Conservation (phyloP, 2,888 invertebrate species). For the Rhamnusium bicolor region DNA sequence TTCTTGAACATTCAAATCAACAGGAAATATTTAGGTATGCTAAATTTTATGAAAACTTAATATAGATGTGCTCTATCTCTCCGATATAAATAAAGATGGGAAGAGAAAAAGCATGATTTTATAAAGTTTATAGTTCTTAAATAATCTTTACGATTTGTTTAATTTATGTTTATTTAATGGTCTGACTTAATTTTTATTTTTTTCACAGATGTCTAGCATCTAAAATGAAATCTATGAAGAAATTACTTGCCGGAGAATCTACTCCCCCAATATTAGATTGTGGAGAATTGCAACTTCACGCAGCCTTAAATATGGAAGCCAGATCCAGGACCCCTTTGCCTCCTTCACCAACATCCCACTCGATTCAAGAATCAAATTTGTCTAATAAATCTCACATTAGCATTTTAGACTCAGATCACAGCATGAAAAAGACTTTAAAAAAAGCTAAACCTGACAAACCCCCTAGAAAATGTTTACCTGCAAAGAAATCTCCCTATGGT, state of each 20-base stretch:
- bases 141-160: too few relatives aligned
- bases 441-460: conserved; percentile 59
- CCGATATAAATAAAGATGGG: too few relatives aligned
- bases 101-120: too few relatives aligned
- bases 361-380: conserved; percentile 33
- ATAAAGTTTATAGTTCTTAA: too few relatives aligned
- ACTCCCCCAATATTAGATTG: conserved; percentile 75
- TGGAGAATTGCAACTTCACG: conserved; percentile 83
- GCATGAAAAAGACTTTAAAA: conserved; percentile 46
- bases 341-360: conserved; percentile 69
- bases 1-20: conserved; percentile 85
- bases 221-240: conserved; percentile 92
- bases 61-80: too few relatives aligned
- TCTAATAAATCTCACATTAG: conserved; percentile 53
- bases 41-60: too few relatives aligned
- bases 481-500: conserved; percentile 35
- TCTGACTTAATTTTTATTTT: too few relatives aligned
- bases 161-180: too few relatives aligned
- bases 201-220: conserved; percentile 81
- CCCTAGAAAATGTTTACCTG: conserved; percentile 66
- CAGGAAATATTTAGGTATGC: conserved; percentile 80
- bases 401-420: conserved; percentile 70
- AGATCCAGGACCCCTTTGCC: conserved; percentile 88
- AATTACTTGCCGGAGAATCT: conserved; percentile 82
- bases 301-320: conserved; percentile 84